These are phyloP conservation scores for Muscidifurax raptorellus DNA, from an alignment of 1,140 invertebrate species.

Conservation along the genomic window DNA sequence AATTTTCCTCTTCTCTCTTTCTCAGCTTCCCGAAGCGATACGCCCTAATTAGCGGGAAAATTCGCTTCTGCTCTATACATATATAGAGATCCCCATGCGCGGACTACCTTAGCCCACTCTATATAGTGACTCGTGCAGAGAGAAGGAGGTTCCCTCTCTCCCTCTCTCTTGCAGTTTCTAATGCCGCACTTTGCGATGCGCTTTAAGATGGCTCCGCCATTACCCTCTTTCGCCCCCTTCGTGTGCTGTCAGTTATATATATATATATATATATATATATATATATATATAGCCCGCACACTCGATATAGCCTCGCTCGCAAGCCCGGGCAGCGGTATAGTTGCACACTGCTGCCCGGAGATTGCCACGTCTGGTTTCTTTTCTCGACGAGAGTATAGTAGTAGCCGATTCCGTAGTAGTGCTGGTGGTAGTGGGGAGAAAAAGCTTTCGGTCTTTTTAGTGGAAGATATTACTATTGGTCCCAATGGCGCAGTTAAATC, in stretches of 20 bases:
- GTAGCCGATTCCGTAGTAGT: background rate
- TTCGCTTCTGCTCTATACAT: no score
- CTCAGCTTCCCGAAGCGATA: background rate
- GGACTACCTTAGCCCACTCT: background rate
- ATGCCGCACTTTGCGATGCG: conserved; percentile 31
- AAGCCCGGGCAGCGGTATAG: background rate
- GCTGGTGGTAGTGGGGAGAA: background rate
- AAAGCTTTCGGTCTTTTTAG: conserved; percentile 49
- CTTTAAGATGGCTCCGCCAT: conserved; percentile 25
- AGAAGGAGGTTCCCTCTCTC: no score
- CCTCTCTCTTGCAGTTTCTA: conserved; percentile 15
- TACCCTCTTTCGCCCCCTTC: background rate
- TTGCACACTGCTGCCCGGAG: background rate
- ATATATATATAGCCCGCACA: background rate
- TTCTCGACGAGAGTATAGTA: background rate
- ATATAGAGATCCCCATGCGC: background rate
- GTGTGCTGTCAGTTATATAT: background rate
- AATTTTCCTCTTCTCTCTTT: background rate
- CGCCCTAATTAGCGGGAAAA: conserved; percentile 36
- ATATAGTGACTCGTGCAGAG: background rate
- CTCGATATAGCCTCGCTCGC: conserved; percentile 6
- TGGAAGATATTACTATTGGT: conserved; percentile 45
- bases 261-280: background rate
- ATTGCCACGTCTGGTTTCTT: background rate
- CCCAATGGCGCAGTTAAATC: conserved; percentile 50